Conservation (phyloP, 2,888 invertebrate genomes). For the Drosophila macrothrix region DNA sequence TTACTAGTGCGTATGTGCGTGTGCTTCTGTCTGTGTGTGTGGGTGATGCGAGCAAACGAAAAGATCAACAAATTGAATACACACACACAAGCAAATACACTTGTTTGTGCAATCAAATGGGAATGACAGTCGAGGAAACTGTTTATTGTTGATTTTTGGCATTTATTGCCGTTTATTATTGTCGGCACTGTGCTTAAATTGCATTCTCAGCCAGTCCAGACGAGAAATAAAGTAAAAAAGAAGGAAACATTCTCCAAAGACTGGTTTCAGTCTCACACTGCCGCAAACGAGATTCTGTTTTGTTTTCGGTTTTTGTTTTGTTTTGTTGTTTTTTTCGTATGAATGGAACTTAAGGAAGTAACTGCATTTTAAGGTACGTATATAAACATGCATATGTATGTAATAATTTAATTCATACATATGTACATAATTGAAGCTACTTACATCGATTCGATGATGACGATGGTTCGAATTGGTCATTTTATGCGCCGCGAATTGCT, state of each 20-base stretch:
- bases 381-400: neutral
- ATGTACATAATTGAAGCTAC: constrained; percentile 37
- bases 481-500: constrained; percentile 66
- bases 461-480: constrained; percentile 77
- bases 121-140: constrained; percentile 44
- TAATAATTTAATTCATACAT: constrained; percentile 8
- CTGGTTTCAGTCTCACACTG: constrained; percentile 9
- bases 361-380: constrained; percentile 8
- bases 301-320: constrained; percentile 29
- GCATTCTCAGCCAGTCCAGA: constrained; percentile 47
- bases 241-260: constrained; percentile 21
- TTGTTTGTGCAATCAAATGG: constrained; percentile 16
- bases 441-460: constrained; percentile 74
- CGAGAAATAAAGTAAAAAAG: constrained; percentile 36
- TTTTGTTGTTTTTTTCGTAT: constrained; percentile 13
- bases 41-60: constrained; percentile 51
- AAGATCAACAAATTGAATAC: constrained; percentile 57
- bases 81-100: constrained; percentile 6
- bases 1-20: neutral
- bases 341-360: constrained; percentile 16
- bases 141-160: constrained; percentile 36
- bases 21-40: constrained; percentile 28
- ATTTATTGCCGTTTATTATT: constrained; percentile 48
- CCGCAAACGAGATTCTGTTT: constrained; percentile 32
- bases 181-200: constrained; percentile 44